Conservation (phyloP, 2,888 invertebrate genomes). For the Epirrhoe alternata region DNA sequence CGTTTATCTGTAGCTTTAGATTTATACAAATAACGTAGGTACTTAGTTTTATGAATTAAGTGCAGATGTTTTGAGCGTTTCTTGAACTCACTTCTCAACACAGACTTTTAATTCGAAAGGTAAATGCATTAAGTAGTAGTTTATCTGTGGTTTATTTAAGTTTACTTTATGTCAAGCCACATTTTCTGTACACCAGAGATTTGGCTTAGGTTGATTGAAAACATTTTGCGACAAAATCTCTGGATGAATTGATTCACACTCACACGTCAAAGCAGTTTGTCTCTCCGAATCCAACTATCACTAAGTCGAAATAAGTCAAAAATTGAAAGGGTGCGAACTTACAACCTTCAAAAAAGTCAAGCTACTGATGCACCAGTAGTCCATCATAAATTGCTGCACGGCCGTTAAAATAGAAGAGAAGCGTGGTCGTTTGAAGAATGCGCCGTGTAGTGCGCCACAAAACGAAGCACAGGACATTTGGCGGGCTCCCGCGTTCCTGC, state of each 20-base stretch:
- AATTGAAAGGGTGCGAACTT: too few species aligned
- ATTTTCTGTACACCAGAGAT: neutral
- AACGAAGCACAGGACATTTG: slow-evolving; percentile 47
- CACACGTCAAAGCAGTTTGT: too few species aligned
- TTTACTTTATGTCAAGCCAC: neutral
- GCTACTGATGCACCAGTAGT: too few species aligned
- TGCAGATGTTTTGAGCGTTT: slow-evolving; percentile 33
- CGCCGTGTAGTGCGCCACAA: slow-evolving; percentile 29
- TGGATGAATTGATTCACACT: too few species aligned
- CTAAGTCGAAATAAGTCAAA: too few species aligned
- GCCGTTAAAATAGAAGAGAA: slow-evolving; percentile 10
- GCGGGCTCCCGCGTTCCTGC: slow-evolving; percentile 46
- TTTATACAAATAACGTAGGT: slow-evolving; percentile 33
- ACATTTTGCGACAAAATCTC: neutral
- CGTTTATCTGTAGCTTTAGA: slow-evolving; percentile 21
- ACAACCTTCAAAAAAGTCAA: too few species aligned
- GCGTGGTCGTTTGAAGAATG: slow-evolving; percentile 28
- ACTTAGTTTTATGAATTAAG: slow-evolving; percentile 38
- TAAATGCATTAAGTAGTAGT: slow-evolving; percentile 16
- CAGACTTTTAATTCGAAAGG: slow-evolving; percentile 30
- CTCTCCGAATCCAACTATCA: too few species aligned
- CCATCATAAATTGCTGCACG: slow-evolving; percentile 2
- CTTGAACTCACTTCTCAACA: too few species aligned
- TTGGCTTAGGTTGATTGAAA: neutral
- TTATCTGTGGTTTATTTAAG: neutral